Evolutionary conservation across 2,888 invertebrate genomes (phyloP), one percentile per base, ranked within the genome.

Genomic region (Rotaria socialis): DNA sequence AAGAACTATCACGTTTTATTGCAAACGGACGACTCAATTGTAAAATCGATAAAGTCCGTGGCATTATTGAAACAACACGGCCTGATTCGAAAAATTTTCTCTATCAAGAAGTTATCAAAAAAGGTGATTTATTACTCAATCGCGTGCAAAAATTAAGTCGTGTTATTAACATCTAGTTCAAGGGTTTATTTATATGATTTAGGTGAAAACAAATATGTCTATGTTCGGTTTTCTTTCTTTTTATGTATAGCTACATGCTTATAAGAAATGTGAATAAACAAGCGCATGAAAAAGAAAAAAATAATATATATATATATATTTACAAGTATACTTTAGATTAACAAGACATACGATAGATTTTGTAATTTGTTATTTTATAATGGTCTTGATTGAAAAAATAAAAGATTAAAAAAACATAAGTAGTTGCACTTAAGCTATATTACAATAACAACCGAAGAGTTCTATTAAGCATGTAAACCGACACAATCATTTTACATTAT

Each of bases 101-200:
- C 89, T 99, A 99, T 92, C 98, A 99, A 92, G 95, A 92, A 88
- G 96, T 96, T 89, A 96, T 98, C 88, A 97, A 98, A 90, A 97
- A 99, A 91, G 99, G 99, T 14, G 99, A 99, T 92, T 93, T 98
- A 87, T 93, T 99, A 19, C 94, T 99, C 88, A 99, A 98, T 92
- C 94, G 99, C 90, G 96, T 99, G 89, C 99, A 99, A 92, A 99
- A 99, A 92, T 93, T 99, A 87, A 97, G 97, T 89, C 94, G 67
- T 2, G 35, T n/a, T 22, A 67, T 67, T 35, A 67, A 67, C 67
- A 35, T 67, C 11, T 67, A n/a, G 35, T 67, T 35, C 10, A 24
- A 60, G 8, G 22, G 6, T 19, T 19, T 19, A 4, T 6, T 19
- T 55, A 19, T 3, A 19, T 55, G 22, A 52, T 52, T 55, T 16